Base-by-base conservation (phyloP, 2,113 vertebrate genomes). In the Lophura nycthemera region DNA sequence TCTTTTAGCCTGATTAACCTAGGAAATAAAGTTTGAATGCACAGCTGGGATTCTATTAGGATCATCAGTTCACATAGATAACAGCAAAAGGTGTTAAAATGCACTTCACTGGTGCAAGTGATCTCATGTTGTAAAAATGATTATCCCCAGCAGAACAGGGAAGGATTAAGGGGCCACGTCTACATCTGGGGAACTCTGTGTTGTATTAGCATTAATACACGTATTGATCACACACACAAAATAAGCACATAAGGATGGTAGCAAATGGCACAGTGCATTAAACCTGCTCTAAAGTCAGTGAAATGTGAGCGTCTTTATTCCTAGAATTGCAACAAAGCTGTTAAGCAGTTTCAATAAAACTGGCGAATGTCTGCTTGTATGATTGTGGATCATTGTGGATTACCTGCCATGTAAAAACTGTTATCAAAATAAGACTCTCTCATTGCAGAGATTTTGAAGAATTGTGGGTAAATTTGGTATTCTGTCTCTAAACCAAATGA, bases 1-100 rank as follows among this genome's bases (percentile, higher is more conserved):
- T 96, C 88, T 95, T 96, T 96, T 97, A 97, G 89, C 89, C 94
- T 95, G 92, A 97, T 96, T 97, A 97, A 97, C 92, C 95, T 93
- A 86, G 78, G 94, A 96, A 96, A 96, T 92, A 95, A 97, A 96
- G 92, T 96, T 94, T 96, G 95, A 97, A 96, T 57, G 88, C 87
- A 47, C 95, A 88, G 89, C 78, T 91, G 96, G 89, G 94, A 92
- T 96, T 97, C 86, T 84, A 36, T 94, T 90, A 95, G 91, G 86
- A 95, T 89, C 86, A 91, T 95, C 82, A 54, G 86, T 96, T 84
- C 86, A 82, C 74, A 48, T 2, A 93, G 90, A 91, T 93, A 96
- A 88, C 80, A 85, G 69, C 14, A 16, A 71, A 86, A 95, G 73
- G 82, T 96, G 93, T 95, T 97, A 96, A 95, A 96, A 97, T 71